Conservation (phyloP, 2,888 invertebrate genomes). For the Eristalis arbustorum region DNA sequence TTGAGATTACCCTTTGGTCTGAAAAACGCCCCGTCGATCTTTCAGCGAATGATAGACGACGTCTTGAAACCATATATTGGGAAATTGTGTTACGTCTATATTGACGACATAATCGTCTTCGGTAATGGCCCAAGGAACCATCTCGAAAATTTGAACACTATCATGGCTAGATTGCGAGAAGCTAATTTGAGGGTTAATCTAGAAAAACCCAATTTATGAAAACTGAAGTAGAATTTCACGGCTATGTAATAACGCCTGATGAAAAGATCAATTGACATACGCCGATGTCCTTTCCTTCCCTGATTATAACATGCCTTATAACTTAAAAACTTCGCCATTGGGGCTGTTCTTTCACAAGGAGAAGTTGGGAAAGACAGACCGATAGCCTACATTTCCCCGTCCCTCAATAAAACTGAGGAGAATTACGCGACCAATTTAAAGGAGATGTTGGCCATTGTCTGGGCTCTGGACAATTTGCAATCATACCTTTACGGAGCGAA, state of each 20-base stretch:
- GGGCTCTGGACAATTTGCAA: conserved; percentile 35
- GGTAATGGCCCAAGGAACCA: background rate
- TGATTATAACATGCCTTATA: conserved; percentile 4
- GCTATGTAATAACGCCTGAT: too few relatives aligned
- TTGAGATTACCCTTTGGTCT: too few relatives aligned
- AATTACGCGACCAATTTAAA: conserved; percentile 32
- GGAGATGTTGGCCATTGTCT: conserved; percentile 28
- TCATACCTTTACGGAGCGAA: conserved; percentile 49
- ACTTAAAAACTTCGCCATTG: background rate
- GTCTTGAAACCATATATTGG: conserved; percentile 55
- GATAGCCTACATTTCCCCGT: background rate
- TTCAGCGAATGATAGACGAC: conserved; percentile 70
- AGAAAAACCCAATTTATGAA: conserved; percentile 49
- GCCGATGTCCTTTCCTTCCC: conserved; percentile 60
- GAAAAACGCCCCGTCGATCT: conserved; percentile 49
- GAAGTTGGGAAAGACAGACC: background rate
- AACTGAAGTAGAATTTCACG: too few relatives aligned
- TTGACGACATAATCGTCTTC: background rate
- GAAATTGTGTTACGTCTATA: conserved; percentile 3
- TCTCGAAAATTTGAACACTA: background rate
- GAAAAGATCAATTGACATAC: conserved; percentile 57
- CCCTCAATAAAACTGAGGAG: too few relatives aligned
- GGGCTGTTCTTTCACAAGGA: conserved; percentile 4
- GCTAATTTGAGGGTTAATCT: conserved; percentile 34
- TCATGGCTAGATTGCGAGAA: background rate